Evolutionary conservation across 2,797 vertebrate species (phyloP).

Genomic region (Coendou prehensilis): DNA sequence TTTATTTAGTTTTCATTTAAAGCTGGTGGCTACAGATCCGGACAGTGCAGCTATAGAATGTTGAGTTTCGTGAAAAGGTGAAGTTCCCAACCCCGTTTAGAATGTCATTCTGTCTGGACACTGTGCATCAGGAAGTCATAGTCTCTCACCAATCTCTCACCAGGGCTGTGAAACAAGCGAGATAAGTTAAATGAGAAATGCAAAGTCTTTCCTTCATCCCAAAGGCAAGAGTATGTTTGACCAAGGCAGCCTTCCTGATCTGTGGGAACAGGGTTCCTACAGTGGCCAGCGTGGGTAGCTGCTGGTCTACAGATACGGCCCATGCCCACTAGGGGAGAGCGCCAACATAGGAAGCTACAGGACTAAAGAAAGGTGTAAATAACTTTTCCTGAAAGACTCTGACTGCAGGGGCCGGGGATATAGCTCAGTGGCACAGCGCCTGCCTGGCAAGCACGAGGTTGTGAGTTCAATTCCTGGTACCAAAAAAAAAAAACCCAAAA

Average conservation of each 20-base stretch:
- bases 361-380: background rate
- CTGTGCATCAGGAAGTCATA: background rate
- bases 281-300: background rate
- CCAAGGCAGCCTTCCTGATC: too few relatives aligned
- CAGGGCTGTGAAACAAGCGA: background rate
- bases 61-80: background rate
- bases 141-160: background rate
- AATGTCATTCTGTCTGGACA: background rate
- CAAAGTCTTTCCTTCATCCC: accelerated
- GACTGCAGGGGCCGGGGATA: too few relatives aligned
- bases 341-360: background rate
- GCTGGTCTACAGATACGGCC: background rate
- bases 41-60: background rate
- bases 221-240: background rate
- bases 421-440: too few relatives aligned
- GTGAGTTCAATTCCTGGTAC: too few relatives aligned
- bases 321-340: background rate
- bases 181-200: background rate
- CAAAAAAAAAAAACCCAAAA: too few relatives aligned
- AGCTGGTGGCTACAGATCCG: background rate
- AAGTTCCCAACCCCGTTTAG: background rate
- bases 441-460: too few relatives aligned
- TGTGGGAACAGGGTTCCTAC: background rate
- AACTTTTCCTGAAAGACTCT: background rate
- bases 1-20: background rate